phyloP scores from a whole-genome alignment of 2,888 invertebrate species.

The Raillietiella orientalis region DNA sequence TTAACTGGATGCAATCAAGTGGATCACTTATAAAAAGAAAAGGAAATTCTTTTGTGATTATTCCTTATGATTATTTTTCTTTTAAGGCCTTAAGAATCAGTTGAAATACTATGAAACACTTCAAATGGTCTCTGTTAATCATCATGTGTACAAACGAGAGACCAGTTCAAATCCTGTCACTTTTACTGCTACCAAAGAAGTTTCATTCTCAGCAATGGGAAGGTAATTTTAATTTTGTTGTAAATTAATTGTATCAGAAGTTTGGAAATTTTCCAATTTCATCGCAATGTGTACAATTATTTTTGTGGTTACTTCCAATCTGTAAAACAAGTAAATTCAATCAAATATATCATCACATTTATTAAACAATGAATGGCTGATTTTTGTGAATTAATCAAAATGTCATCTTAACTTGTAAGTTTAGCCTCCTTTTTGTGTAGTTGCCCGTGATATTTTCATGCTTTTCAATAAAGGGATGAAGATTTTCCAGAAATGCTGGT shows the following conservation, averaged over 20 bases:
- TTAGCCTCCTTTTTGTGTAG: too few species aligned
- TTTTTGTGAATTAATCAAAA: not conserved
- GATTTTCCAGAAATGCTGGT: too few species aligned
- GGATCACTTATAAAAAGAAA: too few species aligned
- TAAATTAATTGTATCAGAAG: not conserved
- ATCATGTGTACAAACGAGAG: slow-evolving; percentile 50
- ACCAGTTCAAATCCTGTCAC: slow-evolving; percentile 43
- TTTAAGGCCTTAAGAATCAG: too few species aligned
- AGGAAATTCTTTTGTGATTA: too few species aligned
- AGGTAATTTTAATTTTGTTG: slow-evolving; percentile 12
- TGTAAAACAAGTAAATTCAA: slow-evolving; percentile 4
- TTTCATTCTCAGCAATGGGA: slow-evolving; percentile 46
- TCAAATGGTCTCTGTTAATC: slow-evolving; percentile 33
- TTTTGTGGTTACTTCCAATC: too few species aligned
- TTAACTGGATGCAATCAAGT: too few species aligned
- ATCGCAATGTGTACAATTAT: slow-evolving; percentile 2
- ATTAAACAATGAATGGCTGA: slow-evolving; percentile 4
- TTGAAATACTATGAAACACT: slow-evolving; percentile 49
- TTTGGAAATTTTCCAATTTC: slow-evolving; percentile 1
- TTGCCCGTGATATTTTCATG: too few species aligned
- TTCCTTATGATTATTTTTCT: too few species aligned
- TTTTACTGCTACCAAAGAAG: slow-evolving; percentile 54
- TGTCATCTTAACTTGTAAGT: too few species aligned
- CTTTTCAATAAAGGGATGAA: too few species aligned
- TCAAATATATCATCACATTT: slow-evolving; percentile 4